Percentiles rank a stretch among this genome's conserved stretches.
Evolutionary conservation across 2,113 vertebrate genomes (phyloP).

Genomic region (Protomyctophum bolini): DNA sequence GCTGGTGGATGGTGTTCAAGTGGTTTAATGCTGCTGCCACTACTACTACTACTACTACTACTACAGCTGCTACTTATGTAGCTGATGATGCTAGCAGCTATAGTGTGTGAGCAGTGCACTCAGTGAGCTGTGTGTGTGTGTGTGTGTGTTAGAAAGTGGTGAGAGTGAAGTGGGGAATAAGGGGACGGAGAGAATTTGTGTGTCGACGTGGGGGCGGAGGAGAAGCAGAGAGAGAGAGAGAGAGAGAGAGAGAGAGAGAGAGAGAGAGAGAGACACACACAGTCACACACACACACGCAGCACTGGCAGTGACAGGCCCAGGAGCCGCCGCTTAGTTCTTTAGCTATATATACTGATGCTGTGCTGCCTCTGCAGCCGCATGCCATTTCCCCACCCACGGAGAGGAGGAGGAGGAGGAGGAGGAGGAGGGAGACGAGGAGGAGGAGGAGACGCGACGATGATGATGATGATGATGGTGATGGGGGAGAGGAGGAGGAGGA

Average conservation of each 20-base stretch:
- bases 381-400: constrained; percentile 1
- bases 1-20: too few relatives aligned
- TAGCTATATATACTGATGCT: too few relatives aligned
- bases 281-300: background rate
- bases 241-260: background rate
- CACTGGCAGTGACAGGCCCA: too few relatives aligned
- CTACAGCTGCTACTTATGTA: constrained; percentile 31
- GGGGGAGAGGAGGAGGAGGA: background rate
- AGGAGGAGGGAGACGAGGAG: background rate
- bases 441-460: background rate
- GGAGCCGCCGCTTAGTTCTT: background rate
- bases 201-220: too few relatives aligned
- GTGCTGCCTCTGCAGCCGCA: background rate
- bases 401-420: background rate
- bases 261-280: background rate
- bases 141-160: too few relatives aligned
- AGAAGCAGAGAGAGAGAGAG: background rate
- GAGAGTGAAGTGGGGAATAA: too few relatives aligned
- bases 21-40: background rate
- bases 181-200: too few relatives aligned
- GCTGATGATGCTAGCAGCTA: constrained; percentile 53
- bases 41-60: background rate
- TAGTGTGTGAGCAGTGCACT: too few relatives aligned
- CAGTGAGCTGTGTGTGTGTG: too few relatives aligned
- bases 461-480: background rate